A percentile compares a stretch with the other conserved stretches of the same genome.
These are phyloP conservation scores for Auanema freiburgensis DNA, from an alignment of 2,888 invertebrate species.

Conservation along the genomic window DNA sequence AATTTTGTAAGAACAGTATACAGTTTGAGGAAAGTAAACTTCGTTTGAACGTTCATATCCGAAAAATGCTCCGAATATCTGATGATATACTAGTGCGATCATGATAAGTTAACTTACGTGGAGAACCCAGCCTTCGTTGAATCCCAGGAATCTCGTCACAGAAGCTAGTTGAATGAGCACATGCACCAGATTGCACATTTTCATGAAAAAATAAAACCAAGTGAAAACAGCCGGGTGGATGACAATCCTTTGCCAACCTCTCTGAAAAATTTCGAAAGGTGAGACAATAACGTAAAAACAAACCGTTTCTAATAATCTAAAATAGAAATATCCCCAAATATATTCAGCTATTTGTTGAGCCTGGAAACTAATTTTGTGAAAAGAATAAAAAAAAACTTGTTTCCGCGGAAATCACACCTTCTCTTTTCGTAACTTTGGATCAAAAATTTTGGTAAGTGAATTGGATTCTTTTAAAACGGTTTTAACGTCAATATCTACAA, in stretches of 20 bases:
- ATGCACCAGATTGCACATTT: not conserved
- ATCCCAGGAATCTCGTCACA: not conserved
- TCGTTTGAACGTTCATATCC: too few relatives aligned
- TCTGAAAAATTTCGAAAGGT: not conserved
- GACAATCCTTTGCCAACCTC: not conserved
- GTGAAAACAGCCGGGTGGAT: not conserved
- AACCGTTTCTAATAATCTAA: not conserved
- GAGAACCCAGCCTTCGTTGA: not conserved
- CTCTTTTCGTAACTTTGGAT: not conserved
- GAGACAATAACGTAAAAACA: not conserved
- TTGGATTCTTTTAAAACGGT: slow-evolving; percentile 2
- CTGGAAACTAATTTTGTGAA: not conserved
- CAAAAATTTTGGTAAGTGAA: not conserved
- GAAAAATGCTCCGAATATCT: not conserved
- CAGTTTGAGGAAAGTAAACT: too few relatives aligned
- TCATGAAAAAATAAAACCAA: not conserved
- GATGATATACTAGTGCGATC: not conserved
- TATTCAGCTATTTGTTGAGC: not conserved
- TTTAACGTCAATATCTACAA: slow-evolving; percentile 6
- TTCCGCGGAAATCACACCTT: not conserved
- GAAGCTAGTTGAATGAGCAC: slow-evolving; percentile 1
- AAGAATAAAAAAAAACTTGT: not conserved
- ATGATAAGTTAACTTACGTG: not conserved
- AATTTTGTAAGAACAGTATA: too few relatives aligned
- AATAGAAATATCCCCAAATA: slow-evolving; percentile 4